Conservation (phyloP, 2,888 invertebrate genomes). For the Ernsta delagoae region DNA sequence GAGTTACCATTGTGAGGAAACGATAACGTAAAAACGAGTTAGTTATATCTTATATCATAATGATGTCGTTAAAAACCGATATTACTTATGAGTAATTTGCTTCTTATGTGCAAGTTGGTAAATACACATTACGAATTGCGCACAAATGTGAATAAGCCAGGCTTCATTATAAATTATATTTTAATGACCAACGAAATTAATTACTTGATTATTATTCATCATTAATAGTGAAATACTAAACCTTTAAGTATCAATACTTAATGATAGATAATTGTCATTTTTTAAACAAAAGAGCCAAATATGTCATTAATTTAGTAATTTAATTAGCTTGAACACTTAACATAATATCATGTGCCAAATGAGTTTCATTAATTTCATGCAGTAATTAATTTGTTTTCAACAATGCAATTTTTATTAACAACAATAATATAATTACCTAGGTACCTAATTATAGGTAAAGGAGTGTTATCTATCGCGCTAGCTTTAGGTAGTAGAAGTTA, state of each 20-base stretch:
- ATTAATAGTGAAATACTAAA: no score
- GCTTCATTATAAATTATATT: background rate
- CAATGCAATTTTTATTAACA: no score
- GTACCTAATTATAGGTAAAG: no score
- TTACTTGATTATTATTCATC: background rate
- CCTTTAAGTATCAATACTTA: no score
- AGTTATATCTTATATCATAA: background rate
- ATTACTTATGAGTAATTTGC: conserved; percentile 10
- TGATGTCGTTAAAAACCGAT: conserved; percentile 5
- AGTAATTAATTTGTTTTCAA: background rate
- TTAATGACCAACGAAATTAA: background rate
- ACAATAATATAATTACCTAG: no score
- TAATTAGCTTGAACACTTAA: background rate
- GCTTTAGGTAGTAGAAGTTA: background rate
- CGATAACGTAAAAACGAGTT: conserved; percentile 9
- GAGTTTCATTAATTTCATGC: background rate
- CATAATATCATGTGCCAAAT: background rate
- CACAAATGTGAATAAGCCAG: background rate
- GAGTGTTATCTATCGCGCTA: no score
- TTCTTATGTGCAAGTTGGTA: conserved; percentile 4
- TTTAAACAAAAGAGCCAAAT: background rate
- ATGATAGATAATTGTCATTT: background rate
- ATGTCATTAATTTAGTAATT: background rate
- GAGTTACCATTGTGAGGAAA: background rate
- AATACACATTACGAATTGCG: conserved; percentile 6